Percentiles rank a stretch among this genome's conserved stretches.
Conservation (phyloP, 2,888 invertebrate species). For the Oeneis ivallda region DNA sequence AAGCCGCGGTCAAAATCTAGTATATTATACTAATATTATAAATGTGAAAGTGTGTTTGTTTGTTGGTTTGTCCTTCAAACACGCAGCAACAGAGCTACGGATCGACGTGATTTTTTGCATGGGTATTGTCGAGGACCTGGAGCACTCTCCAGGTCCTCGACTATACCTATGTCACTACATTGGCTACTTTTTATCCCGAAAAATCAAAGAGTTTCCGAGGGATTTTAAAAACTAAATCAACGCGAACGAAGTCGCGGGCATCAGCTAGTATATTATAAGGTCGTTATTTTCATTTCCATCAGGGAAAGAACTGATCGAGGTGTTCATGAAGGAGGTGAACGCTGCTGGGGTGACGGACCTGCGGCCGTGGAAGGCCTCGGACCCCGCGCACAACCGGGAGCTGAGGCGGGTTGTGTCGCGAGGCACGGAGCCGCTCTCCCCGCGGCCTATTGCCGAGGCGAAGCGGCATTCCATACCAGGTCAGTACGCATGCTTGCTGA, state of each 20-base stretch:
- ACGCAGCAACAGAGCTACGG: no score
- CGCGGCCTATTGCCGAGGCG: slow-evolving; percentile 46
- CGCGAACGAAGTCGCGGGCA: no score
- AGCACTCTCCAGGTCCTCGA: no score
- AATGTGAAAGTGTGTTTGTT: no score
- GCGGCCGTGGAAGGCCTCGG: slow-evolving; percentile 80
- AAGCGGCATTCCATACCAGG: slow-evolving; percentile 54
- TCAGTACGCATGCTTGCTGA: slow-evolving; percentile 41
- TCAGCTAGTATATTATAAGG: no score
- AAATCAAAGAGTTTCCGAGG: background rate
- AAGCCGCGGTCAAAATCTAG: no score
- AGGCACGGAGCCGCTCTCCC: slow-evolving; percentile 62
- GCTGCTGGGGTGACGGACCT: slow-evolving; percentile 87
- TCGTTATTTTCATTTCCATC: slow-evolving; percentile 36
- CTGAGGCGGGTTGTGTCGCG: slow-evolving; percentile 61
- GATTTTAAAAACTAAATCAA: no score
- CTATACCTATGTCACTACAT: no score
- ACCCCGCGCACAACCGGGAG: slow-evolving; percentile 53
- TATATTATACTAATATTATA: no score
- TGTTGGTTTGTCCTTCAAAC: no score
- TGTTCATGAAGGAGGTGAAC: slow-evolving; percentile 89
- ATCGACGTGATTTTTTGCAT: no score
- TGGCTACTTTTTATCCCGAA: background rate
- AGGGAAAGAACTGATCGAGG: slow-evolving; percentile 97
- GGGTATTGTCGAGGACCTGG: no score